Conservation (phyloP, 1,140 invertebrate genomes). For the Drosophila carrolli region DNA sequence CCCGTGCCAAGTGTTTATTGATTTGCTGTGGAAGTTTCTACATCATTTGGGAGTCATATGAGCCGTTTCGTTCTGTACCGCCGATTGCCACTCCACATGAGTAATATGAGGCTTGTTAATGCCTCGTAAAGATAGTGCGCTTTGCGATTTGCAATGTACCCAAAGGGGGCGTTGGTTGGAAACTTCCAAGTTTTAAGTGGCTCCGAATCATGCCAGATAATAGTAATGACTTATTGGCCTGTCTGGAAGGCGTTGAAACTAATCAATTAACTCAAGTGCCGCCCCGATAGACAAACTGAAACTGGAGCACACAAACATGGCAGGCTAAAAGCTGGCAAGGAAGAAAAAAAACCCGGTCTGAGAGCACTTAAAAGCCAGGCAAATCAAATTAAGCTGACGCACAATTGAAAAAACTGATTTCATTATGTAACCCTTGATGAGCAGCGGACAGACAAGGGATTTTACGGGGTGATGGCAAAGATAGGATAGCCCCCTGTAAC, state of each 20-base stretch:
- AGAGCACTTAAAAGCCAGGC: constrained; percentile 57
- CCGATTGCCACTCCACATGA: constrained; percentile 19
- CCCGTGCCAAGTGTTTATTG: constrained; percentile 35
- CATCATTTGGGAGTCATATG: constrained; percentile 35
- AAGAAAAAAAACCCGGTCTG: background rate
- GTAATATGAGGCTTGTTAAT: constrained; percentile 40
- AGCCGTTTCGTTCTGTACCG: background rate
- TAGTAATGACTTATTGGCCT: constrained; percentile 55
- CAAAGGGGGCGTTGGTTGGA: constrained; percentile 8
- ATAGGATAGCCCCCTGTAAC: constrained; percentile 1
- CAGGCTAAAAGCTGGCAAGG: background rate
- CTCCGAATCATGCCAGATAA: constrained; percentile 40
- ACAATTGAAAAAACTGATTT: constrained; percentile 67
- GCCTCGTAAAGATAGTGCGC: constrained; percentile 39
- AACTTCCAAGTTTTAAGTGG: constrained; percentile 18
- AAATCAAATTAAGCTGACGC: constrained; percentile 69
- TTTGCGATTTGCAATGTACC: constrained; percentile 39
- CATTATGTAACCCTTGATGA: constrained; percentile 58
- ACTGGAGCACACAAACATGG: constrained; percentile 27
- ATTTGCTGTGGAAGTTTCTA: constrained; percentile 27
- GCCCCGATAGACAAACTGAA: constrained; percentile 34
- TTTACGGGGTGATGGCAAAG: background rate
- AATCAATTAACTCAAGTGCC: constrained; percentile 77
- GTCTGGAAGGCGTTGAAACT: constrained; percentile 47
- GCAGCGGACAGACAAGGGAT: constrained; percentile 13